These are phyloP conservation scores for Parelbella ahira DNA, from an alignment of 2,888 invertebrate species.

Conservation along the genomic window DNA sequence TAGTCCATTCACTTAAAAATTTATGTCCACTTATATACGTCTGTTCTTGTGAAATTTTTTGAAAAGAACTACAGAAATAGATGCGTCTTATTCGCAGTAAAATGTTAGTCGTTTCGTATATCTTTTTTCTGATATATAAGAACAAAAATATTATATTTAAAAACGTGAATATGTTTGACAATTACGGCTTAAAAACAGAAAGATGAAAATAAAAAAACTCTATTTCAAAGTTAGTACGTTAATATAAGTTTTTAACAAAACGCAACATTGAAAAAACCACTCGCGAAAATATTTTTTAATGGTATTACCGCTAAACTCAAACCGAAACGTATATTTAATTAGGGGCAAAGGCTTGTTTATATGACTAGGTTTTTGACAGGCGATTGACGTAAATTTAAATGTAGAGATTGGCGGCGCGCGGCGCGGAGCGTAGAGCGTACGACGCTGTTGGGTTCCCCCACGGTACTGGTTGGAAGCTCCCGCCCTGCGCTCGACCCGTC, in stretches of 20 bases:
- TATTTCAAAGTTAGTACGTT: conserved; percentile 11
- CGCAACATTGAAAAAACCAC: conserved; percentile 17
- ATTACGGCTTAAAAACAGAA: too few species aligned
- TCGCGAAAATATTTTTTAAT: conserved; percentile 6
- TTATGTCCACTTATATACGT: too few species aligned
- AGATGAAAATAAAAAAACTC: too few species aligned
- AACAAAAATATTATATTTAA: too few species aligned
- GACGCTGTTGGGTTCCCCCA: conserved; percentile 53
- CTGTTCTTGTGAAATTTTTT: too few species aligned
- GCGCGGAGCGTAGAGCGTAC: conserved; percentile 45
- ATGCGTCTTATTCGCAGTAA: too few species aligned
- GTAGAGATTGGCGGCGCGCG: conserved; percentile 38
- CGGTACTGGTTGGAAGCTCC: conserved; percentile 49
- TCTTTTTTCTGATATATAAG: too few species aligned
- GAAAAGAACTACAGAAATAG: too few species aligned
- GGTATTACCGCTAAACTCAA: conserved; percentile 6
- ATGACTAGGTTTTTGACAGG: conserved; percentile 51
- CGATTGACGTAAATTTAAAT: conserved; percentile 60
- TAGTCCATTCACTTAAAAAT: too few species aligned
- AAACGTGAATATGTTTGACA: too few species aligned
- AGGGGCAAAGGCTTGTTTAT: conserved; percentile 28
- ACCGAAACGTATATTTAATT: conserved; percentile 25
- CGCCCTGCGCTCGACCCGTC: conserved; percentile 32
- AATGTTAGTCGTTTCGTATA: too few species aligned
- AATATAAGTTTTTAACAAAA: conserved; percentile 17